Conservation (phyloP, 2,888 invertebrate species). For the Muscina levida region DNA sequence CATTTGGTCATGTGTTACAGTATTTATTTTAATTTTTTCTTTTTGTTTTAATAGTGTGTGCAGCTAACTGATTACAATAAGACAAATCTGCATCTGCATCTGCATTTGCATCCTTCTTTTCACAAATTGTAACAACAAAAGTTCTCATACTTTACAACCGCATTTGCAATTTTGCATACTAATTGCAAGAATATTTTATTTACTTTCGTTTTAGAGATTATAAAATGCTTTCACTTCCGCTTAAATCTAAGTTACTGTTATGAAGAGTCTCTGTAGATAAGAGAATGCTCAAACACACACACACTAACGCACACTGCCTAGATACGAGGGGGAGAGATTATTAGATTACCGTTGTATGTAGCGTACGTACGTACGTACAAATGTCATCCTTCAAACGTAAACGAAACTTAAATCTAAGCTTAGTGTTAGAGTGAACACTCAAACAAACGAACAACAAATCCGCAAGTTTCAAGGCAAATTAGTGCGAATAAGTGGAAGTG, state of each 20-base stretch:
- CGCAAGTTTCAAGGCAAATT: slow-evolving; percentile 21
- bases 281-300: too few relatives aligned
- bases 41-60: too few relatives aligned
- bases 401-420: neutral
- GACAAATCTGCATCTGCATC: too few relatives aligned
- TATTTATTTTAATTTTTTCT: too few relatives aligned
- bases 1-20: too few relatives aligned
- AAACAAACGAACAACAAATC: slow-evolving; percentile 10
- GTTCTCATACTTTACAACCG: too few relatives aligned
- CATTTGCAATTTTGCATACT: neutral
- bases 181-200: slow-evolving; percentile 8
- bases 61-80: too few relatives aligned
- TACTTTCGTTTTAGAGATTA: slow-evolving; percentile 14
- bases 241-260: too few relatives aligned
- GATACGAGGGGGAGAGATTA: slow-evolving; percentile 7
- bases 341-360: slow-evolving; percentile 14
- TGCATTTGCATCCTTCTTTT: too few relatives aligned
- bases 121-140: too few relatives aligned
- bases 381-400: slow-evolving; percentile 35
- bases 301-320: too few relatives aligned
- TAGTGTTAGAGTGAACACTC: neutral
- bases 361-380: neutral
- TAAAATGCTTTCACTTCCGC: slow-evolving; percentile 25
- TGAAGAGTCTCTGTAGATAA: too few relatives aligned
- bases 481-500: neutral